Percentiles rank a stretch among this genome's conserved stretches.
Conservation (phyloP, 2,888 invertebrate genomes). For the Agriopis marginaria region DNA sequence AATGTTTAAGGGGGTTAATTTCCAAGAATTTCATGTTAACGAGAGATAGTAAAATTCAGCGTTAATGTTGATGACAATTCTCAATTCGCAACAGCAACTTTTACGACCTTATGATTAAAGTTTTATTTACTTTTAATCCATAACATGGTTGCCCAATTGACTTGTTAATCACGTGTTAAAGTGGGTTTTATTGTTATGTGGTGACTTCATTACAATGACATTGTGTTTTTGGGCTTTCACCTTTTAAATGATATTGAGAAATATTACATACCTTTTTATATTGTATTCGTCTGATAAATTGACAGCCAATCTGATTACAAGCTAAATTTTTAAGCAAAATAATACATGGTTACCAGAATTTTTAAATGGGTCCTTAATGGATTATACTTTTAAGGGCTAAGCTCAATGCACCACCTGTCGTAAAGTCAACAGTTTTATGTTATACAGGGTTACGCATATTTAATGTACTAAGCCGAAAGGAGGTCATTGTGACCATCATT, state of each 20-base stretch:
- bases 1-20: too few species aligned
- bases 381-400: too few species aligned
- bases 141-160: conserved; percentile 23
- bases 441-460: too few species aligned
- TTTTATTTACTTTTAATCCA: conserved; percentile 20
- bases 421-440: too few species aligned
- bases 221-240: conserved; percentile 27
- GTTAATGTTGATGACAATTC: conserved; percentile 17
- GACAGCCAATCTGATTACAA: conserved; percentile 17
- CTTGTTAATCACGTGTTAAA: conserved; percentile 26
- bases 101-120: conserved; percentile 23
- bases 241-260: conserved; percentile 17
- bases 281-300: not conserved
- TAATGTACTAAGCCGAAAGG: too few species aligned
- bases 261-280: conserved; percentile 10
- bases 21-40: not conserved
- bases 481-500: too few species aligned
- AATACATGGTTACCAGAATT: not conserved
- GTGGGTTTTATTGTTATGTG: conserved; percentile 17
- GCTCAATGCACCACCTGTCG: too few species aligned
- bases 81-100: conserved; percentile 12
- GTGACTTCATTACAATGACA: conserved; percentile 32
- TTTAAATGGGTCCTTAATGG: too few species aligned
- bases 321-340: not conserved
- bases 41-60: conserved; percentile 9